Evolutionary conservation across 2,888 invertebrate species (phyloP).

Genomic region (Drosophila macrospina): DNA sequence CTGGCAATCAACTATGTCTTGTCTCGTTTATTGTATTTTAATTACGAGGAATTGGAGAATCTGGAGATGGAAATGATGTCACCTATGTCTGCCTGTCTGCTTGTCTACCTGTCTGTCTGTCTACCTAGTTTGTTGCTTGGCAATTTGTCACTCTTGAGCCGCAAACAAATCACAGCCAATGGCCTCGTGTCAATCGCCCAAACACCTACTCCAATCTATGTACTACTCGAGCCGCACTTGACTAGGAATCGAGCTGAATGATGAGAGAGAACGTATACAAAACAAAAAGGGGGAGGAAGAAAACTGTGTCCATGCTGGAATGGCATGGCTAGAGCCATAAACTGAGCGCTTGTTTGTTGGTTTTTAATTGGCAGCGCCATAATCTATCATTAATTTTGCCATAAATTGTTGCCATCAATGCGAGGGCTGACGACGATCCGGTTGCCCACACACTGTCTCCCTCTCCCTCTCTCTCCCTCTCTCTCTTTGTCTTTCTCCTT

Average conservation of each 20-base stretch:
- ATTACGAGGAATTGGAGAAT: conserved; percentile 59
- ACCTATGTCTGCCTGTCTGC: conserved; percentile 33
- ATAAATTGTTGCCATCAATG: conserved; percentile 79
- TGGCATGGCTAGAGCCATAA: conserved; percentile 65
- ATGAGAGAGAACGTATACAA: not conserved
- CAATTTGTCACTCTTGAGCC: conserved; percentile 70
- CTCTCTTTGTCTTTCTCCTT: no score
- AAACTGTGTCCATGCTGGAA: conserved; percentile 39
- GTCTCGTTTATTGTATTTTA: conserved; percentile 65
- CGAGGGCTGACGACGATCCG: conserved; percentile 76
- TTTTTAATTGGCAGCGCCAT: conserved; percentile 80
- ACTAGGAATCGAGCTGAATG: not conserved
- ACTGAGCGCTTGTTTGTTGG: conserved; percentile 79
- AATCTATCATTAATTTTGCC: conserved; percentile 81
- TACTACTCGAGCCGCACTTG: conserved; percentile 20
- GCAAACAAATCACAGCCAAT: conserved; percentile 61
- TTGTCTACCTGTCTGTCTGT: conserved; percentile 2
- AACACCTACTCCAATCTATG: conserved; percentile 74
- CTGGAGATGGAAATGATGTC: conserved; percentile 66
- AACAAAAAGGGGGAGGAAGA: conserved; percentile 1
- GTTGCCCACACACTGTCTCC: conserved; percentile 57
- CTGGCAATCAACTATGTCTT: conserved; percentile 27
- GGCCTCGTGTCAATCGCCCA: conserved; percentile 60
- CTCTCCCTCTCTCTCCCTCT: conserved; percentile 6
- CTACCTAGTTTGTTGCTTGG: conserved; percentile 9